Evolutionary conservation across 2,888 invertebrate species (phyloP), one percentile per base, ranked within the genome.

Genomic region (Calameuta filiformis): DNA sequence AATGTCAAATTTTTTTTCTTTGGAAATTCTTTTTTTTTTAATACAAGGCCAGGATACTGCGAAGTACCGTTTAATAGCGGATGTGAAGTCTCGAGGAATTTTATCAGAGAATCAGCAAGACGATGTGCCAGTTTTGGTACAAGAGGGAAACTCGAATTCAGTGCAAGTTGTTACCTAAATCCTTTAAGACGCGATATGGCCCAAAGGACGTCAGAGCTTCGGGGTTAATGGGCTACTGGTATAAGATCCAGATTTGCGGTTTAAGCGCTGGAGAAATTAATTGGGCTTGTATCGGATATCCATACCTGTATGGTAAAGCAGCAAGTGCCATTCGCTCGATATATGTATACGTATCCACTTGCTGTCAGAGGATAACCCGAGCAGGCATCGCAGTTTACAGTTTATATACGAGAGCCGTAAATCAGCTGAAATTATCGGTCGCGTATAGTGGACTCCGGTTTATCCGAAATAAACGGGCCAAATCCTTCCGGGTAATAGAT

Each of bases 281-380:
- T 71, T 71, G 71, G 33, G 71, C 23, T n/a, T 30, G 23, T 71
- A 71, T 71, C 71, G 71, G 71, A 30, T 71, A 71, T 71, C 71
- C 30, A 56, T 56, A 40, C 9, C 23, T 56, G 23, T 56, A 56
- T 9, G 56, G 56, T 9, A 56, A 56, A 15, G 56, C 23, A 6
- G 23, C 23, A 9, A 56, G 56, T 56, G 56, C 23, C 56, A 23
- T 56, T 56, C 56, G 6, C 56, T 23, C 23, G 56, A 56, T 56
- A 56, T 56, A 56, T 23, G 23, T 56, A 56, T 6, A 56, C 56
- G 23, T 56, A 56, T 56, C 56, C 23, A 15, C 23, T 56, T 23
- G 56, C 23, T 56, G 56, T 56, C 56, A 56, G 56, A 9, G 23
- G 56, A 56, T 6, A 56, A 56, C 6, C 23, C 56, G 34, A 34